Evolutionary conservation across 1,140 invertebrate genomes (phyloP).

Genomic region (Theocolax elegans): DNA sequence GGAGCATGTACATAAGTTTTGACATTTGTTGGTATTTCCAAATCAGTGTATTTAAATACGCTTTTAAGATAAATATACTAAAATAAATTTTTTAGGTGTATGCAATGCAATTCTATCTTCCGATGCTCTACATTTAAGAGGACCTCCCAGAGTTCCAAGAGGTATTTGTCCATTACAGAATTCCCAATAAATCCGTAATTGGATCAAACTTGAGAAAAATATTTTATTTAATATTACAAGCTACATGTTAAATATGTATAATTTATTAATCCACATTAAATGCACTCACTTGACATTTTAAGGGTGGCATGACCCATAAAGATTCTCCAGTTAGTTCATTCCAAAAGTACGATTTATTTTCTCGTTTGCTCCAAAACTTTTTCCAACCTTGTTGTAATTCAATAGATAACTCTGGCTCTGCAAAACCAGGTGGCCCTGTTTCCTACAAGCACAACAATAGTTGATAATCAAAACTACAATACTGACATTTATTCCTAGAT

Average conservation of each 20-base stretch:
- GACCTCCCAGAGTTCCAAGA: conserved; percentile 62
- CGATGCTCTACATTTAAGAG: conserved; percentile 80
- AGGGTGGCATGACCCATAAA: conserved; percentile 90
- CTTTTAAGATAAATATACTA: conserved; percentile 68
- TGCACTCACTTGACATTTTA: conserved; percentile 66
- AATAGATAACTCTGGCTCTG: conserved; percentile 79
- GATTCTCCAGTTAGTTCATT: conserved; percentile 95
- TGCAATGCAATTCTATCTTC: conserved; percentile 77
- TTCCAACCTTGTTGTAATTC: conserved; percentile 95
- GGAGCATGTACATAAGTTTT: conserved; percentile 91
- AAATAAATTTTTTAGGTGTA: conserved; percentile 83
- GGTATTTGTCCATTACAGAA: conserved; percentile 70
- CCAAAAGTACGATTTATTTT: conserved; percentile 95
- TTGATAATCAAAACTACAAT: neutral
- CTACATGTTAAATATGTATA: neutral
- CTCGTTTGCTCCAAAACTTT: conserved; percentile 95
- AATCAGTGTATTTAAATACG: conserved; percentile 82
- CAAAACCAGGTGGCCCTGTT: conserved; percentile 58
- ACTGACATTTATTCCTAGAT: conserved; percentile 25
- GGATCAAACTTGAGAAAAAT: conserved; percentile 85
- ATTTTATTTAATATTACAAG: neutral
- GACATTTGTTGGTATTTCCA: conserved; percentile 92
- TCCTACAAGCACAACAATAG: conserved; percentile 43
- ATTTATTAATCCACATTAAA: no score
- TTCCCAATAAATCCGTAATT: conserved; percentile 91